phyloP scores from a whole-genome alignment of 2,797 vertebrate genomes.

The Tenualosa ilisha region DNA sequence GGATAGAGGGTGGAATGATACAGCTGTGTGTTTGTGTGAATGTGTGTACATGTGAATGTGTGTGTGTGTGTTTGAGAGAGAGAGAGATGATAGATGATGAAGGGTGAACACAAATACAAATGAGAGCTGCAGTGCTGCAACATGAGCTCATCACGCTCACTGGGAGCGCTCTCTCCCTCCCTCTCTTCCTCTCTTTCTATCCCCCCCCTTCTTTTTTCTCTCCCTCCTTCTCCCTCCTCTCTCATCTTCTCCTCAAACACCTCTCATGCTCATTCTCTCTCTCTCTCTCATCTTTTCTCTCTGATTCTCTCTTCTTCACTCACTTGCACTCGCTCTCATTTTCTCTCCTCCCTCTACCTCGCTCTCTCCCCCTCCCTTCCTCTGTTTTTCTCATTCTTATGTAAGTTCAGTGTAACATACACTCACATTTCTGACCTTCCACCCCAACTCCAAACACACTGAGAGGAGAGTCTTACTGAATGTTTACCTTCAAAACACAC shows the following conservation, averaged over 20 bases:
- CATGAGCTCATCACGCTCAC: conserved; percentile 75
- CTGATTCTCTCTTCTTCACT: not conserved
- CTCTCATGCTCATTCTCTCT: not conserved
- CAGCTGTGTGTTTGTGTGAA: not conserved
- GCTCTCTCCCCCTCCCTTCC: not conserved
- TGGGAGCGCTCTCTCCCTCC: conserved; percentile 45
- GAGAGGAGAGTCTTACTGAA: not conserved
- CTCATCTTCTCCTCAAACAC: not conserved
- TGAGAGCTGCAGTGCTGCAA: conserved; percentile 75
- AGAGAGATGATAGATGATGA: not conserved
- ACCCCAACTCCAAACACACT: not conserved
- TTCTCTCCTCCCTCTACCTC: not conserved
- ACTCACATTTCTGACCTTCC: not conserved
- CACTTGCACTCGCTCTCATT: not conserved
- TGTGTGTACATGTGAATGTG: not conserved
- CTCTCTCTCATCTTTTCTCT: not conserved
- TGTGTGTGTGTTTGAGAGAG: not conserved
- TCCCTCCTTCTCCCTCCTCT: not conserved
- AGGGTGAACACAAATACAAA: conserved; percentile 28
- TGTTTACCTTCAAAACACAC: conserved; percentile 7
- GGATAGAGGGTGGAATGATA: conserved; percentile 14
- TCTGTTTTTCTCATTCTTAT: not conserved
- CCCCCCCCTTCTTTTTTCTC: not conserved
- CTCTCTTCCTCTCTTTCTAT: conserved; percentile 28
- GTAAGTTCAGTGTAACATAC: not conserved